Evolutionary conservation across 2,888 invertebrate species (phyloP), one percentile per base, ranked within the genome.

Genomic region (Polymixis lichenea): DNA sequence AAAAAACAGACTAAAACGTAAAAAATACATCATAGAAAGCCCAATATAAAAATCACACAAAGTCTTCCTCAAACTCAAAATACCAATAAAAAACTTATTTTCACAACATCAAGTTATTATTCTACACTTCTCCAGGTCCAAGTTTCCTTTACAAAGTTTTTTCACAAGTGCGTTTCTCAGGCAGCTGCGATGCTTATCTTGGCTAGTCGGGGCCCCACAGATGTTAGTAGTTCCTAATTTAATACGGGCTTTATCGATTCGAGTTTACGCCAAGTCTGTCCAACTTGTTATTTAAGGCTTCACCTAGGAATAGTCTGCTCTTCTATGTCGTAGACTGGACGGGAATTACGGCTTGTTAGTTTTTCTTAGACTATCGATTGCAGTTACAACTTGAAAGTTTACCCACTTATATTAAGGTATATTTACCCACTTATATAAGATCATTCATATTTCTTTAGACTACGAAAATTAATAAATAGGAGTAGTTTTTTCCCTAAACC

Each of bases 221-320:
- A 88, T 88, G 86, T 87, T 80, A 84, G 82, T 86, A 86, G 85
- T 88, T 85, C 83, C 90, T 90, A 89, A 91, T 90, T 88, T 88
- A 90, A 89, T 88, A 86, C 87, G 81, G 85, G 85, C 72, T 72
- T 85, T 91, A 90, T 91, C 87, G 90, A 91, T 90, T 86, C 64
- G 79, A 88, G 85, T 87, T 90, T 86, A 82, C 80, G 73, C 76
- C 75, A 64, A 78, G 78, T 78, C 77, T 78, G 71, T 77, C 70
- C 71, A 82, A 79, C 73, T 87, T 84, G 84, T 85, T 88, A 88
- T 89, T 88, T 86, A 83, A 82, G 78, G 75, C 75, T 80, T 60
- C 60, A 74, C 67, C 78, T 77, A 80, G 67, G 65, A 78, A 77
- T 61, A 76, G 56, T 46, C n/a, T 55, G 25, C 46, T 46, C 28